phyloP scores from a whole-genome alignment of 2,888 invertebrate species.

The Paralinhomoeus sp. region DNA sequence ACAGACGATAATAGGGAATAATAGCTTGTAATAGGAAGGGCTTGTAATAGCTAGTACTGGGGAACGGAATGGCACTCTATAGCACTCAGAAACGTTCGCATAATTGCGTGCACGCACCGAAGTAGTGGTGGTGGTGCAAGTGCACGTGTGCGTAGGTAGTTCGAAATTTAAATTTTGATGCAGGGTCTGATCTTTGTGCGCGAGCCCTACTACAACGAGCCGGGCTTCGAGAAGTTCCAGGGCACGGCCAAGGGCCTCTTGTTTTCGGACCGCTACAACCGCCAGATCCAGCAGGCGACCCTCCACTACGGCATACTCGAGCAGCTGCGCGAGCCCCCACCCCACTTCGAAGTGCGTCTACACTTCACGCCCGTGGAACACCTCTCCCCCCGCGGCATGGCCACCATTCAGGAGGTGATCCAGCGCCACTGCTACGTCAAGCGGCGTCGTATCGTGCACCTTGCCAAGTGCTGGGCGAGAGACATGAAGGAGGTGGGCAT shows the following conservation, averaged over 20 bases:
- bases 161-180: too few species aligned
- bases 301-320: slow-evolving; percentile 22
- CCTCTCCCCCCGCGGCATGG: neutral
- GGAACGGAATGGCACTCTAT: too few species aligned
- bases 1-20: too few species aligned
- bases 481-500: too few species aligned
- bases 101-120: too few species aligned
- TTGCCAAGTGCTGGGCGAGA: too few species aligned
- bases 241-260: slow-evolving; percentile 20
- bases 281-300: slow-evolving; percentile 23
- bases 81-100: too few species aligned
- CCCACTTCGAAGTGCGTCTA: slow-evolving; percentile 13
- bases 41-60: too few species aligned
- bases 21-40: too few species aligned
- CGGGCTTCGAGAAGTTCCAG: slow-evolving; percentile 34
- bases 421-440: slow-evolving; percentile 22
- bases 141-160: too few species aligned
- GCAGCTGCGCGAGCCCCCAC: slow-evolving; percentile 15
- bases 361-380: neutral
- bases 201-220: slow-evolving; percentile 42
- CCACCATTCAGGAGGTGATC: slow-evolving; percentile 14
- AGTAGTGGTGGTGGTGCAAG: too few species aligned
- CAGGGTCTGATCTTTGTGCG: slow-evolving; percentile 38
- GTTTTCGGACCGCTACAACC: slow-evolving; percentile 19
- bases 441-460: too few species aligned